Evolutionary conservation across 1,140 invertebrate species (phyloP).

Genomic region (Octopus sinensis): DNA sequence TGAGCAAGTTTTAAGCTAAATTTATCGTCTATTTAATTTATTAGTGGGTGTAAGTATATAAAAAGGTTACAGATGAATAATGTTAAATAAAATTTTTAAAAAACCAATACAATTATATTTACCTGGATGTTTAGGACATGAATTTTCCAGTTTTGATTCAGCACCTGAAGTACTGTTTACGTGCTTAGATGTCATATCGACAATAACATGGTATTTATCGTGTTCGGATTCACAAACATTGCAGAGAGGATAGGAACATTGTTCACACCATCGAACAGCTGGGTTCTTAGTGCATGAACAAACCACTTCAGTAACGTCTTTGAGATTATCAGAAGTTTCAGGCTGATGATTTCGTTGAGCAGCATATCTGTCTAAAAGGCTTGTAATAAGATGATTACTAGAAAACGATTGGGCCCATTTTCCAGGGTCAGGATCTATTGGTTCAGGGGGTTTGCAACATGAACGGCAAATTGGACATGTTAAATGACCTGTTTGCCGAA

Average conservation of each 20-base stretch:
- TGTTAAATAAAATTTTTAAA: too few species aligned
- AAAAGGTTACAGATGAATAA: too few species aligned
- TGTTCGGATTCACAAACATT: not conserved
- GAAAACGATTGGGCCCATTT: conserved; percentile 25
- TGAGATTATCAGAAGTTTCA: too few species aligned
- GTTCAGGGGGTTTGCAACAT: not conserved
- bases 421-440: not conserved
- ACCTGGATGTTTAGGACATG: not conserved
- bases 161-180: too few species aligned
- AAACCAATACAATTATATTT: not conserved
- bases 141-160: not conserved
- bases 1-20: too few species aligned
- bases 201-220: not conserved
- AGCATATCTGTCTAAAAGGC: too few species aligned
- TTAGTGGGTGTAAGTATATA: too few species aligned
- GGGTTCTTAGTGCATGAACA: too few species aligned
- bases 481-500: conserved; percentile 22
- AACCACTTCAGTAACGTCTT: too few species aligned
- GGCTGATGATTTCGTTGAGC: too few species aligned
- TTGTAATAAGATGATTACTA: not conserved
- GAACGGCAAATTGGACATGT: conserved; percentile 10
- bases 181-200: not conserved
- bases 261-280: not conserved
- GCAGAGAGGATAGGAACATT: not conserved
- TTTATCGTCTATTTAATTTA: too few species aligned